Base-by-base conservation (phyloP, 1,140 invertebrate species). In the Panagrolaimus sp. region DNA sequence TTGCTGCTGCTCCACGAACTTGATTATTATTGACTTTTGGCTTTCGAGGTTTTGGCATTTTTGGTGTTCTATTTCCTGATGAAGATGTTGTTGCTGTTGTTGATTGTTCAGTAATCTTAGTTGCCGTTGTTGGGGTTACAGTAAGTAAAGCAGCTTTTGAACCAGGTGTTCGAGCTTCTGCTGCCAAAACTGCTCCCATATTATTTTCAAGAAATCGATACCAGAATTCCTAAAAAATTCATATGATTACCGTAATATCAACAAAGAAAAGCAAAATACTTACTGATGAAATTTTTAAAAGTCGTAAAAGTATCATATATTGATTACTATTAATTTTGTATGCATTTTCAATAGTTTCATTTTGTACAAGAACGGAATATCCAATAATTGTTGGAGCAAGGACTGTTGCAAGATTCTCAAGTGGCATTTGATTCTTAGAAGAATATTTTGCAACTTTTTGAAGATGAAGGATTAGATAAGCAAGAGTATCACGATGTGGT, bases 401-500 rank as follows among this genome's bases (percentile, higher is more conserved):
- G 26, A 43, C 17, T 10, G 26, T 26, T 24, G 70, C 66, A 15
- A 71, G 46, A 69, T 72, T 72, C 14, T 48, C n/a, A 32, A 38
- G 24, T 9, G 70, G 43, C 70, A 73, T 73, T 32, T 71, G 44
- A 48, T 73, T 73, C 15, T 0, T 15, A 15, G 32, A n/a, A 26
- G 73, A 52, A 55, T 70, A 32, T 24, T 43, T 45, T 4, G 75
- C 73, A 32, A 78, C 77, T 48, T 73, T 88, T 84, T 91, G 90
- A 48, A 94, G 87, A 85, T 95, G 93, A 4, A 92, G 82, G 46
- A 92, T 88, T 1, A 95, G 81, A 79, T 89, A 94, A 2, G 92
- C 91, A 28, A 95, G 82, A 0, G 91, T 93, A 79, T 95, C 91
- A 38, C 90, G 87, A 84, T 95, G 94, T 0, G 92, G 88, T 67